These are phyloP conservation scores for Lathamus discolor DNA, from an alignment of 2,113 vertebrate species.

Conservation along the genomic window DNA sequence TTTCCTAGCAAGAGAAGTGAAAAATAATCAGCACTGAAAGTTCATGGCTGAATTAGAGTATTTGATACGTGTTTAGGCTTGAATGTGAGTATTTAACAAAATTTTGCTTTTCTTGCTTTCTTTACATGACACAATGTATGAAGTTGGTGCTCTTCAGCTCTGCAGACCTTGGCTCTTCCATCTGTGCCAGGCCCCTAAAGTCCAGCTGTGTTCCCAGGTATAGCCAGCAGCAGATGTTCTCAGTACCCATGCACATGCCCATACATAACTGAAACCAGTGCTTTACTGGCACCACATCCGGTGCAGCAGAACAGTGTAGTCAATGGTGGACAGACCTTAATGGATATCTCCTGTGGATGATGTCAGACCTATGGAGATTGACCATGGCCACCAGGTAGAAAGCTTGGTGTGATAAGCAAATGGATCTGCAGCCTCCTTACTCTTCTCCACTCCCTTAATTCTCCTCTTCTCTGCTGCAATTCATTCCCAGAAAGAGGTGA, in stretches of 20 bases:
- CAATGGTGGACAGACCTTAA: accelerated
- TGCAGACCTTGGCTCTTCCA: background rate
- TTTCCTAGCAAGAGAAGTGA: background rate
- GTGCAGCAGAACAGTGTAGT: background rate
- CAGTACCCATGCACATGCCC: accelerated
- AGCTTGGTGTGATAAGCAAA: background rate
- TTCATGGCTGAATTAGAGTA: background rate
- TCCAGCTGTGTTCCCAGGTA: background rate
- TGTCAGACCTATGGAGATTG: background rate
- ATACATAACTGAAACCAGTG: accelerated
- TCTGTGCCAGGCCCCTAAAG: background rate
- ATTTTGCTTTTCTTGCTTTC: background rate
- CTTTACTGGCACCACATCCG: background rate
- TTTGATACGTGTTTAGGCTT: background rate
- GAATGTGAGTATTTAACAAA: background rate
- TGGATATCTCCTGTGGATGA: background rate
- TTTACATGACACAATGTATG: accelerated
- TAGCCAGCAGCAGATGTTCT: background rate
- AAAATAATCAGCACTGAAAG: background rate
- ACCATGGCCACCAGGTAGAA: background rate
- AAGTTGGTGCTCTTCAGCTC: background rate
- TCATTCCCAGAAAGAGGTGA: background rate
- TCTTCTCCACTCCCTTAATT: background rate
- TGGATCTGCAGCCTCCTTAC: background rate
- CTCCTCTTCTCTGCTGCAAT: background rate